Conservation (phyloP, 2,888 invertebrate genomes). For the Mechanitis messenoides region DNA sequence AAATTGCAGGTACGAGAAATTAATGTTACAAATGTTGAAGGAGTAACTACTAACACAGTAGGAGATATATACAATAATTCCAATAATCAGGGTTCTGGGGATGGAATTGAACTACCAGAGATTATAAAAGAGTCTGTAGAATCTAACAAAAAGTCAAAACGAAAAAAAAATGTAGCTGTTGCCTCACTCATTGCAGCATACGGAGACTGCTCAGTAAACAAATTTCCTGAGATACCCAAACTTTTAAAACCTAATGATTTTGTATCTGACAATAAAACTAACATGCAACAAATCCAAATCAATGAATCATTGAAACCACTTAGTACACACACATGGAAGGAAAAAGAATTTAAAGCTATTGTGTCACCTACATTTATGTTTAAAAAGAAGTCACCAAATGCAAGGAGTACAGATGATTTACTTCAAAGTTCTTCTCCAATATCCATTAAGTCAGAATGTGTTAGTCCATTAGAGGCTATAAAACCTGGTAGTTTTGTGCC, state of each 20-base stretch:
- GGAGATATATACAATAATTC: conserved; percentile 10
- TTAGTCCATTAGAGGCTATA: not conserved
- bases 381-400: conserved; percentile 15
- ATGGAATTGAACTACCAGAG: too few relatives aligned
- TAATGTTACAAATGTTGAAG: conserved; percentile 21
- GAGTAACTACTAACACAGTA: conserved; percentile 23
- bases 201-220: conserved; percentile 18
- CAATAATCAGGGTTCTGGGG: too few relatives aligned
- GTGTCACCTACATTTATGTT: conserved; percentile 23
- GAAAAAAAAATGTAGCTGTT: conserved; percentile 45
- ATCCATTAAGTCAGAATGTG: not conserved
- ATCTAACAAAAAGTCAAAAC: conserved; percentile 25
- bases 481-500: conserved; percentile 37
- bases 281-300: not conserved
- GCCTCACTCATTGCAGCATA: conserved; percentile 38
- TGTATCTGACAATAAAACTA: conserved; percentile 18
- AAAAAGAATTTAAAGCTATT: too few relatives aligned
- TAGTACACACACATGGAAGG: too few relatives aligned
- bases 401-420: conserved; percentile 28
- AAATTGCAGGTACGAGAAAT: conserved; percentile 41
- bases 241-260: conserved; percentile 40
- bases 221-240: conserved; percentile 18
- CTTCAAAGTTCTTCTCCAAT: conserved; percentile 24
- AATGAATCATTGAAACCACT: conserved; percentile 1
- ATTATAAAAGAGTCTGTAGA: conserved; percentile 2